Conservation (phyloP, 2,888 invertebrate species). For the Epinotia brunnichana region DNA sequence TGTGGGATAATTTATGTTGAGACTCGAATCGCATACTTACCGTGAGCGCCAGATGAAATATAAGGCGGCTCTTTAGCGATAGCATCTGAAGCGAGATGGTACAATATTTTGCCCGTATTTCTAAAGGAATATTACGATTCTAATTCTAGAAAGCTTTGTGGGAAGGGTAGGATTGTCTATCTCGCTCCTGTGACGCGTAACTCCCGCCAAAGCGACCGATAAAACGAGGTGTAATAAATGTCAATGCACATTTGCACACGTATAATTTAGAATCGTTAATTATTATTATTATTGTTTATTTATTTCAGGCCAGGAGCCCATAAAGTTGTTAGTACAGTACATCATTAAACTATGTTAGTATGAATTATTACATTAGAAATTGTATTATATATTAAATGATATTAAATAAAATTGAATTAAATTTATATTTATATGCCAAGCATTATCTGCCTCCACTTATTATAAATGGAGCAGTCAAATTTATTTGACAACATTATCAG, state of each 20-base stretch:
- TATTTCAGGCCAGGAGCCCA: too few relatives aligned
- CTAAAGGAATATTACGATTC: neutral
- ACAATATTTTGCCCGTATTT: neutral
- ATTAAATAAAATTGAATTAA: too few relatives aligned
- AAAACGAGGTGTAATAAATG: constrained; percentile 14
- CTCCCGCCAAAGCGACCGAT: constrained; percentile 4
- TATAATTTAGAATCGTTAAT: constrained; percentile 61
- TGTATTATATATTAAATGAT: too few relatives aligned
- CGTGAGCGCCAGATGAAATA: constrained; percentile 41
- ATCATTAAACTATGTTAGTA: too few relatives aligned
- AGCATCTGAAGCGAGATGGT: neutral
- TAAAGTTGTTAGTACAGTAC: too few relatives aligned
- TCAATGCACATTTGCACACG: constrained; percentile 51
- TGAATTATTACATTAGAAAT: too few relatives aligned
- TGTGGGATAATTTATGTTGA: constrained; percentile 65
- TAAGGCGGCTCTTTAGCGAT: constrained; percentile 6
- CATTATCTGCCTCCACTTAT: too few relatives aligned
- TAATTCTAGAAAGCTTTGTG: neutral
- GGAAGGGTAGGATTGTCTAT: neutral
- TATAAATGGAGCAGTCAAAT: too few relatives aligned
- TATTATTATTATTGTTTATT: too few relatives aligned
- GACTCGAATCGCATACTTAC: constrained; percentile 60
- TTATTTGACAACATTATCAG: too few relatives aligned
- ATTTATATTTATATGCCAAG: too few relatives aligned
- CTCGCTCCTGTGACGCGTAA: neutral